Base-by-base conservation (phyloP, 2,113 vertebrate genomes). In the Vidua chalybeata region DNA sequence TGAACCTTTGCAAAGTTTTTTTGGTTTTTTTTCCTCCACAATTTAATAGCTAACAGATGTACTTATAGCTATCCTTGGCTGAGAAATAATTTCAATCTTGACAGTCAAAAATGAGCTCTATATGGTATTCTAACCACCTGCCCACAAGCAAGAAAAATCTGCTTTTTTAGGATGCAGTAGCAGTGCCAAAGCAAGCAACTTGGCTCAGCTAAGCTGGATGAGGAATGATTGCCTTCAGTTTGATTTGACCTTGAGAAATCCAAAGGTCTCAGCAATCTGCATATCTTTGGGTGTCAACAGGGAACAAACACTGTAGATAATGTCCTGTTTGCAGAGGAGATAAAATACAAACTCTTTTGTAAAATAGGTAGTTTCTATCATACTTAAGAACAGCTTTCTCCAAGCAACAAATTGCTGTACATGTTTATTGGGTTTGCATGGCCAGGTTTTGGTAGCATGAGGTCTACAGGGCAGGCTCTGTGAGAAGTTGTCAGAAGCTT, bases 11-110 rank as follows among this genome's bases (percentile, higher is more conserved):
- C 55, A 91, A 92, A 73, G 41, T 80, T 90, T 54, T 96, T 68
- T 96, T 73, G 61, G 18, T 58, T 80, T 89, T 66, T 97, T 86
- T 67, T 68, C 45, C 92, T 95, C n/a, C 82, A 93, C 84, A 90
- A 96, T 96, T 97, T 97, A 97, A 97, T 97, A 97, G 95, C 97
- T 97, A 98, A 97, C 95, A 97, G 94, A 97, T 95, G 97, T 96
- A 96, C 81, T 91, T 97, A 96, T 89, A 95, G 84, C 83, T 97
- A 80, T 93, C 90, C 90, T 94, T 86, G 95, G 95, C 93, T 98
- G 92, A 92, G 93, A 97, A 97, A 98, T 98, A 97, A 96, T 97
- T 97, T 96, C 56, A 89, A 58, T 97, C 96, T 89, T 96, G 97
- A 97, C 92, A 98, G 93, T 97, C 94, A 98, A 96, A 98, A 98